A percentile compares a stretch with the other conserved stretches of the same genome.
These are phyloP conservation scores for Phalangium opilio DNA, from an alignment of 2,888 invertebrate species.

Conservation along the genomic window DNA sequence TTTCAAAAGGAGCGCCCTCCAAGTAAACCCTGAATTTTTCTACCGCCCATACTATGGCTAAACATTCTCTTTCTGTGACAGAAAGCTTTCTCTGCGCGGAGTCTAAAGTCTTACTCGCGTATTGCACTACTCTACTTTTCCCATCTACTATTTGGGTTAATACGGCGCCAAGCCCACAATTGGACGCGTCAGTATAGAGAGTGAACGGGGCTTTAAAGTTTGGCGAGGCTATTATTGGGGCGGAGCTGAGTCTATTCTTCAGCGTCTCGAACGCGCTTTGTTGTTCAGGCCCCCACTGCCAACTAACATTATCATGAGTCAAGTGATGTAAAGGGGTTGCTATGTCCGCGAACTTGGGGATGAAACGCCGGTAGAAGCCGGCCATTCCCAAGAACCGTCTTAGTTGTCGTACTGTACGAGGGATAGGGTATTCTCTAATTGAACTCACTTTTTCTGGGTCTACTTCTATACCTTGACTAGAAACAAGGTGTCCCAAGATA, in stretches of 20 bases:
- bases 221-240: conserved; percentile 20
- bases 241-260: conserved; percentile 7
- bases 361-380: conserved; percentile 5
- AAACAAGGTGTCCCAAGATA: conserved; percentile 11
- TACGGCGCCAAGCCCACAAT: conserved; percentile 21
- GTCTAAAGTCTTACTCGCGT: conserved; percentile 12
- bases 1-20: conserved; percentile 26
- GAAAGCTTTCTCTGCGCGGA: conserved; percentile 25
- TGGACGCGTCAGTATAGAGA: conserved; percentile 22
- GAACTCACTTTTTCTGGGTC: conserved; percentile 4
- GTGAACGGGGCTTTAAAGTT: conserved; percentile 11
- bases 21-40: conserved; percentile 32
- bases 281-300: conserved; percentile 4
- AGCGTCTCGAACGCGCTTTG: conserved; percentile 6
- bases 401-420: conserved; percentile 10
- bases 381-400: conserved; percentile 2
- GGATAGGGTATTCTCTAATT: conserved; percentile 9
- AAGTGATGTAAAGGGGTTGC: conserved; percentile 7
- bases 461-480: conserved; percentile 2
- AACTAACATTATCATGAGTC: conserved; percentile 5
- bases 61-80: conserved; percentile 32
- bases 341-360: conserved; percentile 6
- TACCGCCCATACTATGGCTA: conserved; percentile 28
- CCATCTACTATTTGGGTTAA: conserved; percentile 19
- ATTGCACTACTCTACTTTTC: conserved; percentile 19